Conservation (phyloP, 2,888 invertebrate genomes). For the Dryomyza anilis region DNA sequence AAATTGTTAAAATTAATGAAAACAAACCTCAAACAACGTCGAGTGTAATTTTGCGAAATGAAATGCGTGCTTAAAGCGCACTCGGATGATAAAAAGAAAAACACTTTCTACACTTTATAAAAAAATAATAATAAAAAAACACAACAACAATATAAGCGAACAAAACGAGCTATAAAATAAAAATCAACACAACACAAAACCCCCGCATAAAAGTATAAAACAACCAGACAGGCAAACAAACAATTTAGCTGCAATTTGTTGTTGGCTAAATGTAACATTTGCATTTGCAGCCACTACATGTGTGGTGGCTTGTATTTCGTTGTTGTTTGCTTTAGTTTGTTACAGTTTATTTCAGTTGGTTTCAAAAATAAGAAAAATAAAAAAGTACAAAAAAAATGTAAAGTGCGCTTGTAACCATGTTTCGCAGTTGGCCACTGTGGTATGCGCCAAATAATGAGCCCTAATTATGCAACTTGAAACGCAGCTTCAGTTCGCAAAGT, state of each 20-base stretch:
- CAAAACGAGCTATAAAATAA: not conserved
- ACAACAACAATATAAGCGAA: not conserved
- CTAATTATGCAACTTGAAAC: no score
- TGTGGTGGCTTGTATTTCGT: no score
- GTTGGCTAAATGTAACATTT: not conserved
- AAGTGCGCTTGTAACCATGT: no score
- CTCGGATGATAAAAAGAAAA: not conserved
- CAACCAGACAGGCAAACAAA: not conserved
- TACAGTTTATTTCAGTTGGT: no score
- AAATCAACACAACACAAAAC: not conserved
- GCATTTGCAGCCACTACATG: not conserved
- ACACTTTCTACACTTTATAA: not conserved
- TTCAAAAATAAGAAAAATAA: not conserved
- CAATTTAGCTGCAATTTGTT: not conserved
- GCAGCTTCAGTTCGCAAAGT: no score
- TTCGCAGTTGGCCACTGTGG: no score
- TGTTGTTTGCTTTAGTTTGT: no score
- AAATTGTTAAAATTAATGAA: no score
- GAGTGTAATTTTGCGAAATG: slow-evolving; percentile 16
- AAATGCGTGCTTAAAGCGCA: slow-evolving; percentile 17
- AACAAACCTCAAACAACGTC: no score
- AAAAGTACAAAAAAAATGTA: no score
- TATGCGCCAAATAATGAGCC: no score
- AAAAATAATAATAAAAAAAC: not conserved
- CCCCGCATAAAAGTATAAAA: not conserved